These are phyloP conservation scores for Drosophila bunnanda DNA, from an alignment of 2,888 invertebrate genomes.

Conservation along the genomic window DNA sequence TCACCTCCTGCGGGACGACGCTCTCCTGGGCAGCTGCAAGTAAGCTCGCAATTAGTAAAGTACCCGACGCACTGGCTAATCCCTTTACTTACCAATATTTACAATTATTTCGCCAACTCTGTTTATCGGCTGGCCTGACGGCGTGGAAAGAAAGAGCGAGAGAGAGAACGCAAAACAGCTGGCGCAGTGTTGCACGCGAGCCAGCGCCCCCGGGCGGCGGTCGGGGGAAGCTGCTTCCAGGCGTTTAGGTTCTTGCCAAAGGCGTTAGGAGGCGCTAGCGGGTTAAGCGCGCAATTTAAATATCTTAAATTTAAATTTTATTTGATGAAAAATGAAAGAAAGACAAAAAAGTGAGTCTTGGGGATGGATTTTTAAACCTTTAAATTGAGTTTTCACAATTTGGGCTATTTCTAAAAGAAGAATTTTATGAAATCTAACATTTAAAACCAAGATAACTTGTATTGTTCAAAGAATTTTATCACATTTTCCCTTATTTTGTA, in stretches of 20 bases:
- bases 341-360: too few relatives aligned
- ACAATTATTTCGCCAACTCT: slow-evolving; percentile 23
- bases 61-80: neutral
- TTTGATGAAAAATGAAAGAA: neutral
- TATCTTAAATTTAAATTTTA: neutral
- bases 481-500: neutral
- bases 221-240: neutral
- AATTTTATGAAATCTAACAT: neutral
- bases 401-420: fast-evolving
- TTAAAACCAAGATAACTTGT: neutral
- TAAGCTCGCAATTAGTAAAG: neutral
- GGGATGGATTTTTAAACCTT: too few relatives aligned
- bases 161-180: slow-evolving; percentile 50
- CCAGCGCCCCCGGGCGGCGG: slow-evolving; percentile 52
- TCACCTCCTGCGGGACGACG: slow-evolving; percentile 6
- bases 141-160: slow-evolving; percentile 48
- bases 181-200: slow-evolving; percentile 31
- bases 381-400: neutral
- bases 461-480: neutral
- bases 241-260: neutral
- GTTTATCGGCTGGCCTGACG: slow-evolving; percentile 32
- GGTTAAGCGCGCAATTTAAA: slow-evolving; percentile 40
- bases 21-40: slow-evolving; percentile 16
- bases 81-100: slow-evolving; percentile 26
- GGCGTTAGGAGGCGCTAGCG: slow-evolving; percentile 54